Base-by-base conservation (phyloP, 2,888 invertebrate genomes). In the Aleiodes testaceus region DNA sequence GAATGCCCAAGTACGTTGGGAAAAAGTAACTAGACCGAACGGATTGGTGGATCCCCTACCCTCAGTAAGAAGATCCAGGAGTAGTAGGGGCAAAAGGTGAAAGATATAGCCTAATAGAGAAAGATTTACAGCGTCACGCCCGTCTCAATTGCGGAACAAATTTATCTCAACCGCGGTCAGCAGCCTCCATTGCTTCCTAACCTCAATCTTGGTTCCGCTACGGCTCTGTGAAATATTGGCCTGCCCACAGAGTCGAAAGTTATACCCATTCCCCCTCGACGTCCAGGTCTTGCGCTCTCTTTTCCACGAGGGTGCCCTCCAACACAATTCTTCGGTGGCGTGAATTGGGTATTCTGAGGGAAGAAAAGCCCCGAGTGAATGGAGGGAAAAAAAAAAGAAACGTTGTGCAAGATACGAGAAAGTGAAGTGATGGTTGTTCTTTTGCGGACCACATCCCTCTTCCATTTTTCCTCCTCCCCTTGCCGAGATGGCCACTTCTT, bases 81-180 rank as follows among this genome's bases (percentile, higher is more conserved):
- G 30, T n/a, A 42, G 44, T 45, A 26, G 26, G 22, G 61, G 18
- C 49, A 49, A 16, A 67, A 64, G 70, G 76, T 67, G 52, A 79
- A 81, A 79, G 79, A 81, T 80, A 80, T 78, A 81, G n/a, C 78
- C 84, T 83, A 84, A 84, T 84, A 82, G 84, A 83, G 79, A 68
- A 84, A 83, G 85, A 85, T 84, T 84, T 84, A 84, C 83, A 78
- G 80, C 81, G 75, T 79, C 80, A 81, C 80, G 84, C 82, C 83
- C 80, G 84, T 81, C 84, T 85, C 86, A 85, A 86, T 86, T 84
- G 85, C 83, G 80, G 84, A 83, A 84, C 84, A 84, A 86, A 86
- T 86, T 86, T 86, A 86, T 86, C 85, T 86, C 81, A 78, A 77
- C 80, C 80, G 82, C 70, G 77, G 77, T 85, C 85, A 85, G 84